Conservation (phyloP, 2,113 vertebrate species). For the Sorex araneus region DNA sequence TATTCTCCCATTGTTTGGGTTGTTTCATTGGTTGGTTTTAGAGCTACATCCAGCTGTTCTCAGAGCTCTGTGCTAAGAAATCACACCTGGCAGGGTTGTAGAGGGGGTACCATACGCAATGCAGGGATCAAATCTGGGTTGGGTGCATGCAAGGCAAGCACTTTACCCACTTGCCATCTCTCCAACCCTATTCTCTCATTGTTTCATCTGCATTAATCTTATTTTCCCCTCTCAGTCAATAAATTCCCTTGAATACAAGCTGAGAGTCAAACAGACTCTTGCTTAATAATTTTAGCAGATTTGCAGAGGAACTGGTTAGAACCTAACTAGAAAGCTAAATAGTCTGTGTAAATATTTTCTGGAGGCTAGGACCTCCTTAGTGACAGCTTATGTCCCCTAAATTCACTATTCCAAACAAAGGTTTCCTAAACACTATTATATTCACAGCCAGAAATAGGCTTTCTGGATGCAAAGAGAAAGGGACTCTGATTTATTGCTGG, state of each 20-base stretch:
- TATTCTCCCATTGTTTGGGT: neutral
- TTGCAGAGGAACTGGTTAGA: constrained; percentile 10
- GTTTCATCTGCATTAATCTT: constrained; percentile 46
- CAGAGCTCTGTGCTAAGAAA: too few species aligned
- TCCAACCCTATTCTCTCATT: neutral
- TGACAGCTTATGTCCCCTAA: constrained; percentile 34
- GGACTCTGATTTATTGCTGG: too few species aligned
- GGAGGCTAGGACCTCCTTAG: constrained; percentile 1
- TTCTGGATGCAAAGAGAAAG: too few species aligned
- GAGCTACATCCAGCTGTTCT: too few species aligned
- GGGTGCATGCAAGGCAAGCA: too few species aligned
- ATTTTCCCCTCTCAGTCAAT: constrained; percentile 37
- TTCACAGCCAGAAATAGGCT: constrained; percentile 23
- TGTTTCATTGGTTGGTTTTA: too few species aligned
- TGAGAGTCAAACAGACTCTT: constrained; percentile 54
- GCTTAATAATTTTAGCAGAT: constrained; percentile 29
- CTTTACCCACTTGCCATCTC: too few species aligned
- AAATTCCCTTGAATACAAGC: constrained; percentile 25
- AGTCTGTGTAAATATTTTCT: constrained; percentile 42
- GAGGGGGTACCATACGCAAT: too few species aligned
- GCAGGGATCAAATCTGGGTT: too few species aligned
- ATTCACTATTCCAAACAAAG: constrained; percentile 51
- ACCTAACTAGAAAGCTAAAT: constrained; percentile 53
- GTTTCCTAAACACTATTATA: constrained; percentile 27
- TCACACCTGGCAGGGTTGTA: too few species aligned